Evolutionary conservation across 64 coral and sea anemone species (phyloP).

Genomic region (Hydrozoanthus tunicans): DNA sequence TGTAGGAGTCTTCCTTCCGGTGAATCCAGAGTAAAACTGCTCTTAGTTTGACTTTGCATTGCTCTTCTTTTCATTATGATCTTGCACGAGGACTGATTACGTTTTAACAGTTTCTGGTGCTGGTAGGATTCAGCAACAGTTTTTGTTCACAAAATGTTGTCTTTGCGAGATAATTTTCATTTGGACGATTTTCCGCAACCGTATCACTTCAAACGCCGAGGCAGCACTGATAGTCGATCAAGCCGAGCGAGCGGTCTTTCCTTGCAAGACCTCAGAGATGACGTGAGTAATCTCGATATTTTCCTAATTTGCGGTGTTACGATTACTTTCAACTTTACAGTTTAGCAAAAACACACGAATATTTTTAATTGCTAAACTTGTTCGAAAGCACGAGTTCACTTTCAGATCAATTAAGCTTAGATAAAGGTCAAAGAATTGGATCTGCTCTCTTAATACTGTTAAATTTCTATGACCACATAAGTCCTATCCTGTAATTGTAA

Average conservation of each 20-base stretch:
- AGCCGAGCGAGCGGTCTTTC: constrained; percentile 1
- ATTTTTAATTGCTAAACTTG: no score
- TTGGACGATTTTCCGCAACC: neutral
- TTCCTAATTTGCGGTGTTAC: neutral
- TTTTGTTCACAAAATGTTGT: neutral
- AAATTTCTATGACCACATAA: no score
- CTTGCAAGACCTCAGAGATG: constrained; percentile 26
- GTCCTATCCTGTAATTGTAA: no score
- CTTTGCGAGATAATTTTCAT: neutral
- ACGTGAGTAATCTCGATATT: constrained; percentile 25
- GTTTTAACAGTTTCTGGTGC: neutral
- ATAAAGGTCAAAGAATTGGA: no score
- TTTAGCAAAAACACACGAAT: no score
- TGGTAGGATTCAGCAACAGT: neutral
- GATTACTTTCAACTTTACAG: neutral
- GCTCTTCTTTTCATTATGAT: no score
- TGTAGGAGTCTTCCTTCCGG: neutral
- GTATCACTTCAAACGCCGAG: constrained; percentile 38
- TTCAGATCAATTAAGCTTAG: no score
- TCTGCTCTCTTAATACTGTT: no score
- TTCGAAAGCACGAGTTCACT: no score
- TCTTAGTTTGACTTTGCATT: neutral
- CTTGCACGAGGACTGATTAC: no score
- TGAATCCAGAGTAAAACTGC: neutral
- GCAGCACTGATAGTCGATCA: constrained; percentile 14